Evolutionary conservation across 2,797 vertebrate genomes (phyloP), one percentile per base, ranked within the genome.

Genomic region (Garrulus glandarius): DNA sequence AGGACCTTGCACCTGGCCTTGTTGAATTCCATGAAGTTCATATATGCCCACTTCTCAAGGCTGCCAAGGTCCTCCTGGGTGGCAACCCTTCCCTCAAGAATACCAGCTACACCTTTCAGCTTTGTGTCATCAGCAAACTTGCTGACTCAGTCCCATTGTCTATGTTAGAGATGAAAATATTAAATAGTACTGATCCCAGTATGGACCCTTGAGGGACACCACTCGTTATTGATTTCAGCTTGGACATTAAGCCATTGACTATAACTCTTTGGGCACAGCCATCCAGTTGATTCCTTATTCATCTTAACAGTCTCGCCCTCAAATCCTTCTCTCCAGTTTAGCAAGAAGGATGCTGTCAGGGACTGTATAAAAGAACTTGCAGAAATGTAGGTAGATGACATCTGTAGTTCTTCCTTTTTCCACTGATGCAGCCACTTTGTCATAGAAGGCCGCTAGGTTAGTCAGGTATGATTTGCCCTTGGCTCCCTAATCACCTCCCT

Each of bases 331-430:
- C 37, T 47, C 19, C 10, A 8, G 32, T 61, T 61, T 39, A 55
- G 13, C 30, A 57, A 34, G 7, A 49, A 44, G 32, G 57, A 39
- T 47, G 2, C 36, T 82, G 43, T 7, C 43, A 70, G 67, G 15
- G 15, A 44, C 39, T 0, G 0, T 41, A 46, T 10, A 23, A 67
- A 63, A 67, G 6, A 49, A 24, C 10, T 76, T 37, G n/a, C 15
- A 76, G 53, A 71, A 53, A 71, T 41, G 9, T 9, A 49, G 19
- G 19, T 52, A 47, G 14, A 27, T 36, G n/a, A 43, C 6, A 55
- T n/a, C 26, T 52, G 12, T 34, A 60, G 14, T 23, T 77, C 16
- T 64, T 91, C 34, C 23, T 10, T 91, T 85, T 50, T 32, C 30
- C 52, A 26, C 27, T 34, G 56, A 50, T 55, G 26, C 13, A 74